Evolutionary conservation across 1,140 invertebrate genomes (phyloP).

Genomic region (Drosophila erecta): DNA sequence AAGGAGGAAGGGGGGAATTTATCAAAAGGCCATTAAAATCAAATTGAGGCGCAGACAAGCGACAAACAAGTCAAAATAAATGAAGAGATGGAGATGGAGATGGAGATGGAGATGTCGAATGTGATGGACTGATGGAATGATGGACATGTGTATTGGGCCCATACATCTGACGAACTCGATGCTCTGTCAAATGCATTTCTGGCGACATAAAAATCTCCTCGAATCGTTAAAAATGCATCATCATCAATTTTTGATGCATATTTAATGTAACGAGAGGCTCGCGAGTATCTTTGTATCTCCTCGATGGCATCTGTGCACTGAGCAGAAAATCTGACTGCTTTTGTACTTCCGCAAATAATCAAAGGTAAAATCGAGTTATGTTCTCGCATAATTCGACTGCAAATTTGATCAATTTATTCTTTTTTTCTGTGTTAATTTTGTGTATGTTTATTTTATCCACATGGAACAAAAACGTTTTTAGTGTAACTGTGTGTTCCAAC

Average conservation of each 20-base stretch:
- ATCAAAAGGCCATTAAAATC: slow-evolving; percentile 79
- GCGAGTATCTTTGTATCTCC: slow-evolving; percentile 39
- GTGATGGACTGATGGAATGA: slow-evolving; percentile 48
- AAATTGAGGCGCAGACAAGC: slow-evolving; percentile 66
- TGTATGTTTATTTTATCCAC: background rate
- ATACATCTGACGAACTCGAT: slow-evolving; percentile 58
- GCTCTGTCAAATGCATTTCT: slow-evolving; percentile 68
- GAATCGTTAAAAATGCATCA: slow-evolving; percentile 84
- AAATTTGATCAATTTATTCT: background rate
- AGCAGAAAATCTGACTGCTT: background rate
- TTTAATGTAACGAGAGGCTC: slow-evolving; percentile 73
- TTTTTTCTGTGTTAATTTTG: background rate
- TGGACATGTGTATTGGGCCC: slow-evolving; percentile 47
- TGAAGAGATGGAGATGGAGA: slow-evolving; percentile 26
- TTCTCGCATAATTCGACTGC: no score
- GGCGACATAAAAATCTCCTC: slow-evolving; percentile 74
- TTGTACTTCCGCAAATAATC: background rate
- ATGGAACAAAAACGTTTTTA: background rate
- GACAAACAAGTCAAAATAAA: slow-evolving; percentile 49
- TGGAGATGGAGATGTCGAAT: slow-evolving; percentile 34
- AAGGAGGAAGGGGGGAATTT: slow-evolving; percentile 42
- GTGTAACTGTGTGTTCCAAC: slow-evolving; percentile 20
- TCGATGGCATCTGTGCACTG: slow-evolving; percentile 5
- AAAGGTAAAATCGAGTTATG: no score
- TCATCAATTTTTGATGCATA: slow-evolving; percentile 84